Evolutionary conservation across 2,797 vertebrate species (phyloP).

Genomic region (Ispidina lecontei): DNA sequence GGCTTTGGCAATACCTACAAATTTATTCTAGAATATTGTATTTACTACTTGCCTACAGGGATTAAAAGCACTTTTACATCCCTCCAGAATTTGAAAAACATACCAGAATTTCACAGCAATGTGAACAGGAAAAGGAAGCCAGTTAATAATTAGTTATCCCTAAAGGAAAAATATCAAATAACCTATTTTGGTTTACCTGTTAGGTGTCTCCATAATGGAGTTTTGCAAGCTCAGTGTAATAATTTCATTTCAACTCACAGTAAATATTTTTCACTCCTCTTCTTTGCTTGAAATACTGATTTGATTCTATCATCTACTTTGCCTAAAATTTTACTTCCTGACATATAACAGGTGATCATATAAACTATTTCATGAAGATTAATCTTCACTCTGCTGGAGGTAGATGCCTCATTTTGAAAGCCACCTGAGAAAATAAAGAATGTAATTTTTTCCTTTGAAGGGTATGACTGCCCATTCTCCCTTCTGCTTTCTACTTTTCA

Average conservation of each 20-base stretch:
- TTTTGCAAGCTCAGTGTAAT: slow-evolving; percentile 41
- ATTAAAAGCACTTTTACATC: not conserved
- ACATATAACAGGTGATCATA: slow-evolving; percentile 10
- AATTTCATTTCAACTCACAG: slow-evolving; percentile 16
- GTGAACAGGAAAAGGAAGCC: not conserved
- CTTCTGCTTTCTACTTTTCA: slow-evolving; percentile 23
- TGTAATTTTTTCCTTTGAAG: slow-evolving; percentile 27
- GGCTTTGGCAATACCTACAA: not conserved
- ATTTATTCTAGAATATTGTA: not conserved
- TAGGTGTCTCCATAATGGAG: slow-evolving; percentile 8
- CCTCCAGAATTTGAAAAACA: not conserved
- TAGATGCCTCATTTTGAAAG: slow-evolving; percentile 52
- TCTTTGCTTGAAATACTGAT: slow-evolving; percentile 44
- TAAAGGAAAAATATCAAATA: slow-evolving; percentile 21
- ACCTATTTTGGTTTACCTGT: not conserved
- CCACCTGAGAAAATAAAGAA: slow-evolving; percentile 38
- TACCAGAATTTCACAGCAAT: not conserved
- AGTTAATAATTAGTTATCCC: not conserved
- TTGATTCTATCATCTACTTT: slow-evolving; percentile 31
- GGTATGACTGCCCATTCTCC: not conserved
- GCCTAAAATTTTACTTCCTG: slow-evolving; percentile 21
- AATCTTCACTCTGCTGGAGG: slow-evolving; percentile 42
- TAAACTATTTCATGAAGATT: slow-evolving; percentile 37
- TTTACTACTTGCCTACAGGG: not conserved
- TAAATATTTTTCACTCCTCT: slow-evolving; percentile 26